Percentiles rank a stretch among this genome's conserved stretches.
phyloP scores from a whole-genome alignment of 2,888 invertebrate genomes.

The Scotopteryx bipunctaria region DNA sequence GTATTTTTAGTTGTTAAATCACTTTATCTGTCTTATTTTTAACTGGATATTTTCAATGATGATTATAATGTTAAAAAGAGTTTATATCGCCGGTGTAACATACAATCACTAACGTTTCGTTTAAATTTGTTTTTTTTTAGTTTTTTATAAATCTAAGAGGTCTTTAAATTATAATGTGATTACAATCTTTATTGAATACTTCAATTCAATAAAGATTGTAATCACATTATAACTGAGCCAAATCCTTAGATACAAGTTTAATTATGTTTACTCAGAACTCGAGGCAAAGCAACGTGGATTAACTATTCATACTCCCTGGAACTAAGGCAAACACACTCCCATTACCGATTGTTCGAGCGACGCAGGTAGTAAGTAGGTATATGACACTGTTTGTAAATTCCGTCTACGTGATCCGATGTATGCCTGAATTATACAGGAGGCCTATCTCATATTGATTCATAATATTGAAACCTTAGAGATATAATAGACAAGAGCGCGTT shows the following conservation, averaged over 20 bases:
- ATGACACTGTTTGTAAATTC: slow-evolving; percentile 27
- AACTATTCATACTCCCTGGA: slow-evolving; percentile 17
- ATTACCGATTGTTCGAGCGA: slow-evolving; percentile 21
- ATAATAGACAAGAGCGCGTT: not conserved
- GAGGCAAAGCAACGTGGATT: slow-evolving; percentile 15
- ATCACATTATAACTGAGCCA: too few species aligned
- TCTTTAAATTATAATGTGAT: too few species aligned
- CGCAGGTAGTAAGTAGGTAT: not conserved
- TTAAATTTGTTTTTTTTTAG: too few species aligned
- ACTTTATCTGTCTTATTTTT: too few species aligned
- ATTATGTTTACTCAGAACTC: slow-evolving; percentile 2
- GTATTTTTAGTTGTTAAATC: too few species aligned
- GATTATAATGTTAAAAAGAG: too few species aligned
- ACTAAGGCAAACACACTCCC: slow-evolving; percentile 13
- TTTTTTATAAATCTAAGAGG: too few species aligned
- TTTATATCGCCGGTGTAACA: too few species aligned
- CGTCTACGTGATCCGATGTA: slow-evolving; percentile 20
- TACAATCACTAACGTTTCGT: too few species aligned
- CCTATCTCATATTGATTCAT: slow-evolving; percentile 22
- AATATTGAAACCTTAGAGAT: slow-evolving; percentile 11
- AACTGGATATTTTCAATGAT: too few species aligned
- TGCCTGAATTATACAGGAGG: slow-evolving; percentile 25
- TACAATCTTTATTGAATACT: too few species aligned
- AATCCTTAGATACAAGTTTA: slow-evolving; percentile 7
- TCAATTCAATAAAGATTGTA: too few species aligned